Percentiles rank a stretch among this genome's conserved stretches.
Conservation (phyloP, 2,888 invertebrate genomes). For the Microctonus aethiopoides region DNA sequence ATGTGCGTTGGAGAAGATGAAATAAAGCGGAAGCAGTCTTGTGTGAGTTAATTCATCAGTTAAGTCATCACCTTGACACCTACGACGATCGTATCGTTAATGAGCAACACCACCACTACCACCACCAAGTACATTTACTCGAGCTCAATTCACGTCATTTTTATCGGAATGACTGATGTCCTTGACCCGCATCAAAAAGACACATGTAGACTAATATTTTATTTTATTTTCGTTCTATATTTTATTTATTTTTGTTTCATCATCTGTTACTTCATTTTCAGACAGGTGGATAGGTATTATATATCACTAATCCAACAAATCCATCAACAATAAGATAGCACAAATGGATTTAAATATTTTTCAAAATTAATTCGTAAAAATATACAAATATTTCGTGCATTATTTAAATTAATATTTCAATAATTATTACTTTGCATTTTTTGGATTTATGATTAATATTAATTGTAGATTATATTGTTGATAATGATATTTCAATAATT, state of each 20-base stretch:
- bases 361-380: not conserved
- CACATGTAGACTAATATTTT: slow-evolving; percentile 1
- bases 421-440: not conserved
- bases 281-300: no score
- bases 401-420: no score
- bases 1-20: not conserved
- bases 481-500: no score
- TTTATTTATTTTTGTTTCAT: not conserved
- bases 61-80: slow-evolving; percentile 30
- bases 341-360: not conserved
- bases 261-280: no score
- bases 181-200: slow-evolving; percentile 33
- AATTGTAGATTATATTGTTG: no score
- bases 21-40: slow-evolving; percentile 13
- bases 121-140: not conserved
- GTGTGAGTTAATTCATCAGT: slow-evolving; percentile 21
- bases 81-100: slow-evolving; percentile 27
- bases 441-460: not conserved
- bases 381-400: no score
- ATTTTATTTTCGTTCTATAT: not conserved
- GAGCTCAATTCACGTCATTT: slow-evolving; percentile 17
- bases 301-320: no score
- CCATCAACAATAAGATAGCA: not conserved
- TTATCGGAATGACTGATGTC: slow-evolving; percentile 22
- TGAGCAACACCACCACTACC: no score